Conservation (phyloP, 2,797 vertebrate species). For the Gymnoscopelus microlampas region DNA sequence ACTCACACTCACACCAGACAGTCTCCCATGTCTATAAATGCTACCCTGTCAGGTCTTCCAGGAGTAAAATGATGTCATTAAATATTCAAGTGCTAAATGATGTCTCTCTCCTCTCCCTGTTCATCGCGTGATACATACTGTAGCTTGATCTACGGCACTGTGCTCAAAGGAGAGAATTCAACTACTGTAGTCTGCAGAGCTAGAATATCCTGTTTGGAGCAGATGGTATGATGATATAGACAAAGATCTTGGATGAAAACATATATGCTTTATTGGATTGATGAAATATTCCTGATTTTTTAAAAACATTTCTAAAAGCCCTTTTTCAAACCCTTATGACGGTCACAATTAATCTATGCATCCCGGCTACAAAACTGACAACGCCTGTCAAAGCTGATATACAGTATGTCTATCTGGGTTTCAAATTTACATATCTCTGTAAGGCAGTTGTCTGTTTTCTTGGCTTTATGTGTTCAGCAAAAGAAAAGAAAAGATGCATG, state of each 20-base stretch:
- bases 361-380: constrained; percentile 8
- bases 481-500: neutral
- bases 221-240: neutral
- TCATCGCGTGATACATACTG: constrained; percentile 15
- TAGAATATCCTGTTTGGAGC: constrained; percentile 6
- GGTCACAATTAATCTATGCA: neutral
- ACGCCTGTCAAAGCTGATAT: constrained; percentile 5
- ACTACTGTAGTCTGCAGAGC: constrained; percentile 24
- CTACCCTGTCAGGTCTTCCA: constrained; percentile 17
- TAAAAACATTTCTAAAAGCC: too few relatives aligned
- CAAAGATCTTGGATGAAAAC: neutral
- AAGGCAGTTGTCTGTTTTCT: constrained; percentile 2
- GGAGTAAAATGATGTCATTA: constrained; percentile 45
- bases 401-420: constrained; percentile 3
- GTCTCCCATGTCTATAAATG: neutral
- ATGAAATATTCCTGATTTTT: too few relatives aligned
- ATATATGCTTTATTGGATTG: too few relatives aligned
- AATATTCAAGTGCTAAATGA: constrained; percentile 52
- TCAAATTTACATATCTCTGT: neutral
- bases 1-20: neutral
- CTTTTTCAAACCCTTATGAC: constrained; percentile 16
- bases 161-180: constrained; percentile 47
- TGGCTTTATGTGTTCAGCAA: neutral
- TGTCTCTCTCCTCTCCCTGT: constrained; percentile 11
- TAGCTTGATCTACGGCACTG: constrained; percentile 25